Evolutionary conservation across 2,888 invertebrate species (phyloP), one percentile per base, ranked within the genome.

Genomic region (Perizoma affinitatum): DNA sequence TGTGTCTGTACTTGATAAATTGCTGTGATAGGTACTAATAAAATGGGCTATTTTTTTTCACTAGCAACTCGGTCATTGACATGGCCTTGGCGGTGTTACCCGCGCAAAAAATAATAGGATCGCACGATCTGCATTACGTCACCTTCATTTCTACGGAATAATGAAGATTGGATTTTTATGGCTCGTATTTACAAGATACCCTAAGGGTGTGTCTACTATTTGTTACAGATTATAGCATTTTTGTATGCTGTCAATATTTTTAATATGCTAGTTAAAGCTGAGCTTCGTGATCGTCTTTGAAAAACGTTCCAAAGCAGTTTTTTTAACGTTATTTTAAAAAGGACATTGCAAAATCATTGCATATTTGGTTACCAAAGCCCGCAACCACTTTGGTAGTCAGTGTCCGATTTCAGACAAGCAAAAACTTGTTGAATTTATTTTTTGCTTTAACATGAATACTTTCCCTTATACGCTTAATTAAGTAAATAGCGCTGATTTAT

Each of bases 31-130:
- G 76, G 74, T 78, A 77, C 75, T 78, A 78, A 71, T 75, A 72
- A 65, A 66, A 66, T 63, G 71, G 68, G 56, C 61, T 60, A 54
- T 63, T 79, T 38, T 82, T 86, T 81, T 58, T 57, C 64, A 59
- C 70, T 80, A 73, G 75, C 75, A 76, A 77, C 71, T 59, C 74
- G 86, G 85, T 87, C 84, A 72, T 79, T 84, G 87, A 84, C 84
- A 74, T 79, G 72, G 76, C 81, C 82, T 82, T 83, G 81, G 72
- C 69, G 68, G 74, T 81, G 80, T 83, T 84, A 76, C 76, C 71
- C 75, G 70, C 66, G 67, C 71, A 79, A 83, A 85, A 84, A 82
- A 73, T 71, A 73, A 73, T 73, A 73, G 72, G 78, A 76, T 80
- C 75, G 79, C 84, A 85, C 66, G 70, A 67, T 67, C 51, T 53